phyloP scores from a whole-genome alignment of 2,888 invertebrate genomes.

The Trichogramma evanescens region DNA sequence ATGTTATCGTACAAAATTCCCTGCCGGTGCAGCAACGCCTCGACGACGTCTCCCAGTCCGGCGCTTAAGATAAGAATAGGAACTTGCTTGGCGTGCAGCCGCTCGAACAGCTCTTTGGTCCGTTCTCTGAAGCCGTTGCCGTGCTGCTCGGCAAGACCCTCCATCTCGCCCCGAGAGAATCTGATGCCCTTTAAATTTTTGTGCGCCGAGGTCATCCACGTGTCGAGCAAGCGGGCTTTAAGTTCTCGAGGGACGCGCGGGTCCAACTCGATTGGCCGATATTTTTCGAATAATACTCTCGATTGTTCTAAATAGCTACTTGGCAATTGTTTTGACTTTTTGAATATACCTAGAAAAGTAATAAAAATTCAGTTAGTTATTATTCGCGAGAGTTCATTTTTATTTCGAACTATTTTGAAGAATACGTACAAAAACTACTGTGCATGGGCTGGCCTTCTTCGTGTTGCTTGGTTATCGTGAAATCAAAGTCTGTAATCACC shows the following conservation, averaged over 20 bases:
- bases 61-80: constrained; percentile 92
- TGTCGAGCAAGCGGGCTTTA: constrained; percentile 69
- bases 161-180: constrained; percentile 53
- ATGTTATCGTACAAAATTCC: constrained; percentile 63
- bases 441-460: constrained; percentile 63
- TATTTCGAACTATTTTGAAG: not conserved
- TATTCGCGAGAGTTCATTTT: not conserved
- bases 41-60: constrained; percentile 84
- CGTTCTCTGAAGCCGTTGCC: constrained; percentile 59
- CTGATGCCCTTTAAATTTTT: constrained; percentile 54
- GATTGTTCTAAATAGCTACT: constrained; percentile 57
- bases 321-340: constrained; percentile 65
- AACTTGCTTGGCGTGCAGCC: constrained; percentile 58
- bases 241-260: constrained; percentile 62
- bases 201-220: constrained; percentile 71
- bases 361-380: not conserved
- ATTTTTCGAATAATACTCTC: constrained; percentile 58
- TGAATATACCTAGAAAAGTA: constrained; percentile 59
- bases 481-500: too few relatives aligned
- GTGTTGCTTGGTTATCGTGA: constrained; percentile 48
- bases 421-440: constrained; percentile 69
- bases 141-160: constrained; percentile 49
- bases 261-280: constrained; percentile 79
- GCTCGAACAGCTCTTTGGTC: constrained; percentile 59
- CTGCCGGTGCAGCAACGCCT: constrained; percentile 66